Evolutionary conservation across 2,113 vertebrate species (phyloP), one percentile per base, ranked within the genome.

Genomic region (Psammodynastes pulverulentus): DNA sequence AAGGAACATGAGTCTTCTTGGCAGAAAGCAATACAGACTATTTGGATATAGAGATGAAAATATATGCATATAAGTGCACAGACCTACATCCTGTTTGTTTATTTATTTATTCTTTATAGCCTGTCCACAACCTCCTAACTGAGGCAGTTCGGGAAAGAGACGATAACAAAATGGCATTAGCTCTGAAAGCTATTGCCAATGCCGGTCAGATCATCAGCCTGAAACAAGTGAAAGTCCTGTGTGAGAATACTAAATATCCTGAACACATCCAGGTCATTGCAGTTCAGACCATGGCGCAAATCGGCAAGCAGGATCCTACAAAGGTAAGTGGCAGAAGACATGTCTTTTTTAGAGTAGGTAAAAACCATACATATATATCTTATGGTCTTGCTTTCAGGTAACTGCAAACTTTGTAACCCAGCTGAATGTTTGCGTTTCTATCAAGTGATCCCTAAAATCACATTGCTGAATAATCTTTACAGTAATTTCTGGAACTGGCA

Each of bases 131-230:
- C 92, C 96, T 98, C 93, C 98, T 97, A 46, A 85, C 51, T 5
- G 97, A 98, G 26, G 97, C 97, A 1, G 92, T 97, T 92, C 97
- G 72, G 93, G 97, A 86, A 2, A 94, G 62, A 92, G 96, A 96
- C 1, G 96, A 98, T 86, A 95, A 96, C 17, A 97, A 98, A 51
- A 98, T 98, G 95, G 91, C 97, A 85, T 91, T 98, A 1, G 95
- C 96, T 89, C 95, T 99, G 94, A 98, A 98, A 94, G 98, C 98
- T 92, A 95, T 99, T 79, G 98, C 98, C 87, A 99, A 99, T 12
- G 94, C 98, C 2, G 98, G 98, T 85, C 98, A 98, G 87, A 97
- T 97, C 72, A 94, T 94, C 92, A 98, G 98, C 96, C 94, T 98
- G 92, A 99, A 98, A 95, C 98, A 97, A 87, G 96, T 99, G 92